Percentiles rank a stretch among this genome's conserved stretches.
These are phyloP conservation scores for Cynopterus sphinx DNA, from an alignment of 2,797 vertebrate genomes.

Conservation along the genomic window DNA sequence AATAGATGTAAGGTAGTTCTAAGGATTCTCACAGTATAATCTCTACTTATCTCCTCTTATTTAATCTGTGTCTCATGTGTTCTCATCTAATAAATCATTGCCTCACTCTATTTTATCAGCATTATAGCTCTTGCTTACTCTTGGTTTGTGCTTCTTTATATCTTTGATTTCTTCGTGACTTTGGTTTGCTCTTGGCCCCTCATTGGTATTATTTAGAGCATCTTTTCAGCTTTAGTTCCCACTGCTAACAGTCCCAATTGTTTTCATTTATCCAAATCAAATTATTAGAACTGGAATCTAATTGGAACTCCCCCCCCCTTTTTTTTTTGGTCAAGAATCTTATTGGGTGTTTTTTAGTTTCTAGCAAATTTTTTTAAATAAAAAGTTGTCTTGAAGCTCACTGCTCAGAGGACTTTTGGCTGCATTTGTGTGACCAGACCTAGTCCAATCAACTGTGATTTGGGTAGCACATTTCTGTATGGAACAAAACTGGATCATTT, in stretches of 20 bases:
- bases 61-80: not conserved
- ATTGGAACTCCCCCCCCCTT: not conserved
- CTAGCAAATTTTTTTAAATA: not conserved
- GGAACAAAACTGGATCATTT: not conserved
- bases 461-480: not conserved
- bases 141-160: not conserved
- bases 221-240: not conserved
- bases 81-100: not conserved
- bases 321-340: not conserved
- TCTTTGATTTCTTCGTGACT: not conserved
- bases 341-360: conserved; percentile 26
- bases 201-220: not conserved
- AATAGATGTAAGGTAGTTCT: not conserved
- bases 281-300: not conserved
- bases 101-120: not conserved
- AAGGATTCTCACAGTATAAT: not conserved
- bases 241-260: not conserved
- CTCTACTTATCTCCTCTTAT: not conserved
- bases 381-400: not conserved
- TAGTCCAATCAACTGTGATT: not conserved
- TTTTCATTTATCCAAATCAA: not conserved
- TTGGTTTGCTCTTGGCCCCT: not conserved
- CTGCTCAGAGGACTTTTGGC: not conserved
- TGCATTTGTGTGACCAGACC: not conserved
- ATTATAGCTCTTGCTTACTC: not conserved